Base-by-base conservation (phyloP, 1,140 invertebrate species). In the Chrysopa pallens region DNA sequence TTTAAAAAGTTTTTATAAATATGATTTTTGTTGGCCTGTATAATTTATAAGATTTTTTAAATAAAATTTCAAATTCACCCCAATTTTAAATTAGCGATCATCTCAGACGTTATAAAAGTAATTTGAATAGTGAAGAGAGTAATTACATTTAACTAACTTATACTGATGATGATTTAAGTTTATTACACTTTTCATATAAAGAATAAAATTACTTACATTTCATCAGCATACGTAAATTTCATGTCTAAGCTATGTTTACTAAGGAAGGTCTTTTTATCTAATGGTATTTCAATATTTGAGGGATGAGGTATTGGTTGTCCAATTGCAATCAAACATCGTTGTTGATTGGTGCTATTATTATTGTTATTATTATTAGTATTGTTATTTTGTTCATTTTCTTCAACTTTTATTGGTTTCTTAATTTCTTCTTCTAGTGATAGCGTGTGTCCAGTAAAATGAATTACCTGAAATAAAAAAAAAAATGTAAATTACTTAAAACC, bases 151-250 rank as follows among this genome's bases (percentile, higher is more conserved):
- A n/a, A n/a, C n/a, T n/a, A n/a, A n/a, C n/a, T n/a, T n/a, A n/a
- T n/a, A n/a, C n/a, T n/a, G n/a, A n/a, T n/a, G n/a, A n/a, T n/a
- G n/a, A n/a, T n/a, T n/a, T n/a, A n/a, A n/a, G n/a, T n/a, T n/a
- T n/a, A n/a, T n/a, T n/a, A n/a, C n/a, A n/a, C 17, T 23, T 23
- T 2, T 23, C 2, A 23, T 23, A 5, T 23, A 5, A 23, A 23
- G 17, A 23, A 23, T 23, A 23, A 17, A 28, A 36, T 42, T 46
- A 71, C 78, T 74, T 68, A 94, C 90, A 81, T 87, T 44, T 93
- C 87, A 67, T 95, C 90, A 46, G 81, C 85, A 57, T 90, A 88
- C 11, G 84, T 89, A 57, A 91, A 93, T 58, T 86, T 90, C 88
- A 94, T 93, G 58, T 90, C 86, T 52, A 92, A 70, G 54, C 74